Base-by-base conservation (phyloP, 53 echinoderm and acorn worm genomes). In the Crossaster papposus region DNA sequence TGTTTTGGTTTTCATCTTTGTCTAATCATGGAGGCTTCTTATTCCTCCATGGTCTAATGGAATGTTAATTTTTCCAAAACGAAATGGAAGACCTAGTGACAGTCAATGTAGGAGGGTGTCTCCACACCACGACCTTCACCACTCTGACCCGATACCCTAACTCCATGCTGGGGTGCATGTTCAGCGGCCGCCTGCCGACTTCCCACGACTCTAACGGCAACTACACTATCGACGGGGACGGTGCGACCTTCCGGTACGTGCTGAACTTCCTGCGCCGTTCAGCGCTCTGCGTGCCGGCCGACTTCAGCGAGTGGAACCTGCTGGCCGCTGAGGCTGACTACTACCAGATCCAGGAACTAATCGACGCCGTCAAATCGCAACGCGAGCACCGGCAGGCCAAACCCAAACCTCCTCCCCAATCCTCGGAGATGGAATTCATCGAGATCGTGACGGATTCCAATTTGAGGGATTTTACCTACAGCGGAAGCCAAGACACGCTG, bases 161-260 rank as follows among this genome's bases (percentile, higher is more conserved):
- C 65, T 92, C 92, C 18, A 78, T 83, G 86, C 79, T 92, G 20
- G 89, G 92, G 0, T 34, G 79, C 30, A 89, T 92, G 85, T 92
- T 90, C 64, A 83, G 79, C 37, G 79, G 79, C 51, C 83, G 80
- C 10, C 31, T 92, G 12, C 92, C 81, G 18, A 65, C 89, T 10
- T n/a, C 12, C 2, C 26, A 54, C 1, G 92, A 92, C 34, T 7
- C 29, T 15, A 50, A 85, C 26, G 90, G 90, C 62, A 32, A 84
- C 77, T 79, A 65, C 78, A 50, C 90, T 72, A 92, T 92, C 37
- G 92, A 92, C 53, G 51, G 90, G 1, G 89, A 92, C 44, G 92
- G 92, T 2, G 36, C 74, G 14, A 64, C 79, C 26, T 92, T 92
- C 77, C 74, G 89, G 23, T 54, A 89, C 76, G 63, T 92, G 28